Base-by-base conservation (phyloP, 2,113 vertebrate genomes). In the Otis tarda region DNA sequence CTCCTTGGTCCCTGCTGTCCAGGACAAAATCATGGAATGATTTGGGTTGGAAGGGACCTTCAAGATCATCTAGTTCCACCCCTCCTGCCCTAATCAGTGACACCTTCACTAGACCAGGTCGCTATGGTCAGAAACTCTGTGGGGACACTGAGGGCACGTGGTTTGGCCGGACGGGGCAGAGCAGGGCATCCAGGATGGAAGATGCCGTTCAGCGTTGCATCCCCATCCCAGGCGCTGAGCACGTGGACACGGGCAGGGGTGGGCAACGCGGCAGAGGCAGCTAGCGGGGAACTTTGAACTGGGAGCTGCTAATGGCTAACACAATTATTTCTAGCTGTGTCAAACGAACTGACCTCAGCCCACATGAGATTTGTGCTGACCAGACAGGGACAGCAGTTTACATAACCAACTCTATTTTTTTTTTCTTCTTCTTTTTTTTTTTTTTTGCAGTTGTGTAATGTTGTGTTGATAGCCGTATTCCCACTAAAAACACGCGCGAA, bases 291-390 rank as follows among this genome's bases (percentile, higher is more conserved):
- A 89, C 95, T 94, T 93, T 71, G 93, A 53, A 31, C 93, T 39
- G 56, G 45, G 60, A 82, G 27, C 53, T 84, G 16, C 93, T 93
- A 91, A 96, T 93, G 49, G 80, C 95, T 97, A 95, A 95, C 95
- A 49, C 28, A 92, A 64, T 91, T 60, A 64, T 83, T 89, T 92
- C 80, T 78, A 35, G 64, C 91, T 91, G 69, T 92, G 89, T 82
- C 89, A 75, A 92, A 74, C 0, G 1, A 43, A 60, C 64, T 60
- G 80, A 75, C 77, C 94, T 90, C 83, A 95, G 60, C 76, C 68
- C 68, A 35, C 64, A 39, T 0, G n/a, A 82, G 83, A 64, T 91
- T 96, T 95, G 73, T 94, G 91, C 96, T 97, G 96, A 95, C 60
- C 80, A 79, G 83, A 87, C 80, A 87, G 76, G n/a, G 65, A 82